Percentiles rank a stretch among this genome's conserved stretches.
Evolutionary conservation across 92 coral and sea anemone genomes (phyloP).

Genomic region (Palythoa grandis): DNA sequence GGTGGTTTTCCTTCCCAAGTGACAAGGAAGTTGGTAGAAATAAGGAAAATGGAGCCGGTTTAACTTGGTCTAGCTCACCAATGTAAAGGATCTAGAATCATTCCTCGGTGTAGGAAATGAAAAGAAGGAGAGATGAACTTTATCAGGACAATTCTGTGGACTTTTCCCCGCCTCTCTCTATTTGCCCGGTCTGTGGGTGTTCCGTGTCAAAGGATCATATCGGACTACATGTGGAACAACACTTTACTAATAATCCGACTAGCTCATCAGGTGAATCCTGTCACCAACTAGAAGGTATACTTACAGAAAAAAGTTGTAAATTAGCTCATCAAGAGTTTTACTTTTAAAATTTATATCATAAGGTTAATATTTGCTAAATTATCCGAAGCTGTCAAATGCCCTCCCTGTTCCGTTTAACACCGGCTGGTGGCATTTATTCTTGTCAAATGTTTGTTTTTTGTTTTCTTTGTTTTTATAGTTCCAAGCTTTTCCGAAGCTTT

Average conservation of each 20-base stretch:
- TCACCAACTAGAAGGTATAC: constrained; percentile 77
- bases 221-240: constrained; percentile 86
- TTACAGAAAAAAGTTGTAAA: background rate
- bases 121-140: constrained; percentile 78
- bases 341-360: background rate
- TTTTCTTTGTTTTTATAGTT: constrained; percentile 45
- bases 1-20: background rate
- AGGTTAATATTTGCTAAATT: background rate
- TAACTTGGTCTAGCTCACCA: constrained; percentile 8
- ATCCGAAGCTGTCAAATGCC: background rate
- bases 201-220: constrained; percentile 81
- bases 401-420: background rate
- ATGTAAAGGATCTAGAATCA: constrained; percentile 3
- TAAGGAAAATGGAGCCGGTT: background rate
- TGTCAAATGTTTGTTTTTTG: background rate
- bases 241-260: constrained; percentile 76
- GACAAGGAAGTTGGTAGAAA: background rate
- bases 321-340: background rate
- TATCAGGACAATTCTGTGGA: constrained; percentile 71
- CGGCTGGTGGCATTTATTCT: constrained; percentile 14
- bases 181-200: constrained; percentile 94
- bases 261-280: constrained; percentile 51
- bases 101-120: constrained; percentile 63
- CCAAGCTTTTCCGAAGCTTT: constrained; percentile 80
- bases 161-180: constrained; percentile 79